These are phyloP conservation scores for Stigmatopora argus DNA, from an alignment of 2,113 vertebrate species.

Conservation along the genomic window DNA sequence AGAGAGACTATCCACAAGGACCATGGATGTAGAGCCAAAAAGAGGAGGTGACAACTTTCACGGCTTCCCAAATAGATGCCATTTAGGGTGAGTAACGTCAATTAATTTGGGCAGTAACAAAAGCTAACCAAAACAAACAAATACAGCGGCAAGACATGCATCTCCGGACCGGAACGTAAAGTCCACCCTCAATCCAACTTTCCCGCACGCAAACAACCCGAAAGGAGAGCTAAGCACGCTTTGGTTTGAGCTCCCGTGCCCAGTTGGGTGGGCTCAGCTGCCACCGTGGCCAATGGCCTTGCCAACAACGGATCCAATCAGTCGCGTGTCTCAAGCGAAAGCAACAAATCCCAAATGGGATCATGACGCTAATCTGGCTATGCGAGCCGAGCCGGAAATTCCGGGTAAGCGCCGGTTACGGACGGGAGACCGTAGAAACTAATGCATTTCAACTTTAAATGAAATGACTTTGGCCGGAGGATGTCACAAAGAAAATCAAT, in stretches of 20 bases:
- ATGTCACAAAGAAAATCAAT: background rate
- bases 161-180: background rate
- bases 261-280: background rate
- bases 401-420: background rate
- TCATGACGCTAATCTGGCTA: slow-evolving; percentile 1
- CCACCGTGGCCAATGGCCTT: background rate
- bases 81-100: no score
- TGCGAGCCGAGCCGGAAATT: background rate
- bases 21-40: background rate
- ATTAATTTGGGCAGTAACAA: no score
- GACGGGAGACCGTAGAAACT: background rate
- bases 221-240: background rate
- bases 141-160: no score
- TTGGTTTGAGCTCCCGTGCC: background rate
- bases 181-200: background rate
- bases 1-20: background rate
- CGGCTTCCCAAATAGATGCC: no score
- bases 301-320: slow-evolving; percentile 12
- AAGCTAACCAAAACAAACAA: no score
- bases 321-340: background rate
- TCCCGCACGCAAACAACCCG: no score
- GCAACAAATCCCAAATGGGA: background rate
- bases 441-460: background rate
- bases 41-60: background rate
- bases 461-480: background rate